Evolutionary conservation across 2,888 invertebrate genomes (phyloP), one percentile per base, ranked within the genome.

Genomic region (Phyllotreta striolata): DNA sequence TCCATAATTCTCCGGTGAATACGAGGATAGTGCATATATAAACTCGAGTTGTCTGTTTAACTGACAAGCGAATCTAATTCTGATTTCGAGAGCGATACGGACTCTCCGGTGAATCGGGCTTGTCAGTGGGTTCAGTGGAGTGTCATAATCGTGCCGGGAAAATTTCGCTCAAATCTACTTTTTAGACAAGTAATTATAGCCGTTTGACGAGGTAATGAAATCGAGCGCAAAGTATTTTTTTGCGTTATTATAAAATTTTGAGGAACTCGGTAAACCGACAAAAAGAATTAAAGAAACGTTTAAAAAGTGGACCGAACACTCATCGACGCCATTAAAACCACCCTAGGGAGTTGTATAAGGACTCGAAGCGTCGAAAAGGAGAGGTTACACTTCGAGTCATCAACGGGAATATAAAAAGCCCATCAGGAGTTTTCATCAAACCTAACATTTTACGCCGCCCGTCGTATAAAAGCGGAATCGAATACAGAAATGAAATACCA

Each of bases 401-500:
- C 56, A 56, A 56, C 56, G n/a, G 39, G 39, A 56, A 44, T 44
- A 56, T 56, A 56, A 44, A 56, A 56, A 44, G 38, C 37, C 46
- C 14, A 44, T 46, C 44, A 44, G 37, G n/a, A 40, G n/a, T 58
- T 58, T 47, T 58, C 58, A 58, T 58, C 58, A 58, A 24, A 9
- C 58, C 13, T 58, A 49, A 49, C 40, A 40, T 58, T 58, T 58
- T 58, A 49, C 40, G 49, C 58, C 12, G 12, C 2, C 24, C 12
- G 40, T 10, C 24, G 40, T 58, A 52, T 52, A 40, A 47, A 57
- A 58, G 34, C 47, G 24, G 24, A 57, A 47, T 47, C 47, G 47
- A 49, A 58, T 56, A 12, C 37, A 56, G 46, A 46, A 56, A 46
- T 56, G 46, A 46, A 56, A 56, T 56, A 46, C 46, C 56, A 56